phyloP scores from a whole-genome alignment of 2,113 vertebrate genomes.

The Macheiramphus alcinus region DNA sequence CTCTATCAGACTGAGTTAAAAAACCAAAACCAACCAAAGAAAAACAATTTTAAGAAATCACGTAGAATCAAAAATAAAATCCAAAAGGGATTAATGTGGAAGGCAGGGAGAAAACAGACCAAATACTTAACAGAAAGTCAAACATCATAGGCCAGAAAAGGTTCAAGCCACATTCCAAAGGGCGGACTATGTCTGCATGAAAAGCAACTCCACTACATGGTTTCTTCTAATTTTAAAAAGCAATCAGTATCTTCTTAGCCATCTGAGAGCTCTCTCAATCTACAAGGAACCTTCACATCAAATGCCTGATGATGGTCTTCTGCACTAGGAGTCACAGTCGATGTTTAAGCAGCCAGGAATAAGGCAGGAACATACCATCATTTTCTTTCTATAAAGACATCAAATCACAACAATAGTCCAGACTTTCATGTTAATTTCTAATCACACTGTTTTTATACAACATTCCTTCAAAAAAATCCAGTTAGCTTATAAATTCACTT shows the following conservation, averaged over 20 bases:
- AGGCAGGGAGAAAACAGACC: background rate
- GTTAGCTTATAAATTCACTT: background rate
- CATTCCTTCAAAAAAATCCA: background rate
- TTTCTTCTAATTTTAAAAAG: background rate
- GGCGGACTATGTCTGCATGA: background rate
- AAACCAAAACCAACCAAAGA: background rate
- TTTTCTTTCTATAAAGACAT: background rate
- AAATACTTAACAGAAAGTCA: background rate
- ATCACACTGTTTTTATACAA: background rate
- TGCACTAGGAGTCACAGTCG: rapidly evolving
- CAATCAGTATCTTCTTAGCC: background rate
- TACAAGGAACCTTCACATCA: background rate
- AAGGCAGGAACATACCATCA: background rate
- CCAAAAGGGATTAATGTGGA: background rate
- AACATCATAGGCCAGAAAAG: background rate
- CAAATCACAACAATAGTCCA: background rate
- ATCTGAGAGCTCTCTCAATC: background rate
- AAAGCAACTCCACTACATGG: background rate
- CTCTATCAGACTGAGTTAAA: background rate
- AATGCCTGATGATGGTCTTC: background rate
- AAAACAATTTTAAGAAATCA: background rate
- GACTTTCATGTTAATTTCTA: background rate
- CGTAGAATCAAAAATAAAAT: background rate
- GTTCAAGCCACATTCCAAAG: background rate
- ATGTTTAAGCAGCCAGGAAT: background rate